Base-by-base conservation (phyloP, 2,797 vertebrate genomes). In the Microctenopoma stevenorrisi region DNA sequence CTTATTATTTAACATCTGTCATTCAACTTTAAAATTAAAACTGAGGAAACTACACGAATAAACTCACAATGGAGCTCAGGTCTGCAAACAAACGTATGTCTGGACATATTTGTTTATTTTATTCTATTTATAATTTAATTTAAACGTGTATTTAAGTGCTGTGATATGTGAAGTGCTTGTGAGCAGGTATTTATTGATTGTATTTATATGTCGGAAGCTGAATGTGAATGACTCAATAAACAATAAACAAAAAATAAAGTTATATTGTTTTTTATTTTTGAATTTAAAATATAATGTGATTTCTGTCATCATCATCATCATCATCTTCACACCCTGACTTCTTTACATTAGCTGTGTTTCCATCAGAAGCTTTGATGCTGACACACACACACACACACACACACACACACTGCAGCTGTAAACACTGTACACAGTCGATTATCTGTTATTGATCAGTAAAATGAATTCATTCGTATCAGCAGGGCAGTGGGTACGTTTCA, bases 271-370 rank as follows among this genome's bases (percentile, higher is more conserved):
- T 93, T 94, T 92, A 90, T 88, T 89, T 33, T 86, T 67, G 42
- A 43, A 58, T 89, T 87, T 88, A 94, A 94, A 94, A 94, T 93
- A 95, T 81, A 92, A 82, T 68, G 88, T 82, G 79, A 91, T 93
- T 91, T 94, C 89, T 94, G 88, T 93, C 91, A 94, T 82, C 9
- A 0, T 81, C 25, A 49, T 76, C 69, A 33, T 5, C 30, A 53
- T 83, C 64, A 15, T 83, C 73, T 77, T 80, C 85, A 57, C 48
- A 30, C 4, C 53, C 48, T 61, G 52, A 72, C 76, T 61, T 56
- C 40, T 74, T 65, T 28, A 82, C 69, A 72, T 15, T 44, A 37
- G 37, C 37, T 37, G 37, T 4, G 8, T 42, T 42, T 13, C 13
- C 13, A 13, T 13, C 40, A 42, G 8, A 37, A 3, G 11, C 9